Base-by-base conservation (phyloP, 2,888 invertebrate species). In the Cryptocheilus praepositus region DNA sequence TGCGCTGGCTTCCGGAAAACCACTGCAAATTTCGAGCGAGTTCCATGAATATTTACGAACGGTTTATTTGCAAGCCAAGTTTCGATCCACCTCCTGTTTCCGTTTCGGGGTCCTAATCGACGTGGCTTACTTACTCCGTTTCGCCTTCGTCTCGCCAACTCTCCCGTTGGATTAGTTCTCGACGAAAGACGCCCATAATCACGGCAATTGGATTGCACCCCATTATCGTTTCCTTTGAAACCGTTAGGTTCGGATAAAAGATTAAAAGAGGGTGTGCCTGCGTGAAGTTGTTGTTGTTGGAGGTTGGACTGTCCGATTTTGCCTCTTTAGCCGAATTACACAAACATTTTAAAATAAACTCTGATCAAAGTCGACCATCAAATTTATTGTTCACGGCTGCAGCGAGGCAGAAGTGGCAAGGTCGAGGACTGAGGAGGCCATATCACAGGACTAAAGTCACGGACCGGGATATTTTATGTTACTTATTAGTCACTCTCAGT, bases 31-130 rank as follows among this genome's bases (percentile, higher is more conserved):
- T 64, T 57, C 60, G 28, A 46, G 59, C 60, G 70, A 70, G 62
- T 64, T 77, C 70, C 71, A 83, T 82, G 82, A 83, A 83, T 83
- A 83, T 83, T 83, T 83, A 82, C 77, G 76, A 82, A 79, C 70
- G 69, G 73, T 81, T 82, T 75, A 80, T 77, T 77, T 66, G 64
- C 58, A 56, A 57, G 66, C 63, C 70, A 67, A 79, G 75, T 78
- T 56, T 80, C 79, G 75, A 80, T 81, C 74, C 71, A 58, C 28
- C 36, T 52, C 15, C 36, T 60, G 51, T 8, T 36, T 21, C 21
- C 19, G 18, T 56, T 45, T 36, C 21, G 36, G 60, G 21, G 16
- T 45, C 16, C 11, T 19, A 43, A 56, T 56, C 56, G 43, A 56
- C 5, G 44, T 15, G 19, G 44, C n/a, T 36, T 18, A 36, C 16